phyloP scores from a whole-genome alignment of 2,888 invertebrate species.

The Sinopyrophorus schimmeli region DNA sequence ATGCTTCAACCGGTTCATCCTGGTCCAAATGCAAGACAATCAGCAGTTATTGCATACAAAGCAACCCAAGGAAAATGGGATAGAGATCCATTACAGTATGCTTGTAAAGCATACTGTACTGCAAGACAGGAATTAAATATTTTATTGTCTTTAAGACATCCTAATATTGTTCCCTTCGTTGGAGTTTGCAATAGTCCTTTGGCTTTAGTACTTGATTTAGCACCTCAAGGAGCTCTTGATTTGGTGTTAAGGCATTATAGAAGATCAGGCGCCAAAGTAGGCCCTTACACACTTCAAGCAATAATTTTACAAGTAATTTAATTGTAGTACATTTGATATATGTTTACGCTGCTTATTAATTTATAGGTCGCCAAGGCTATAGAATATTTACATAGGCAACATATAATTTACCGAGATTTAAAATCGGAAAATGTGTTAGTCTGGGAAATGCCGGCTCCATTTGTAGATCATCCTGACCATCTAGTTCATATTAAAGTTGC shows the following conservation, averaged over 20 bases:
- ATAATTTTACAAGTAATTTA: slow-evolving; percentile 81
- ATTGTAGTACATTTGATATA: slow-evolving; percentile 9
- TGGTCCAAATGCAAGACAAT: slow-evolving; percentile 68
- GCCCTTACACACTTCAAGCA: slow-evolving; percentile 79
- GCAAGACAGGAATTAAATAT: slow-evolving; percentile 94
- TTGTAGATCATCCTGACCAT: slow-evolving; percentile 67
- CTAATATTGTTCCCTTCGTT: slow-evolving; percentile 89
- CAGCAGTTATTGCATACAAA: slow-evolving; percentile 59
- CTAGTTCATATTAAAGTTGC: slow-evolving; percentile 90
- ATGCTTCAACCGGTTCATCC: slow-evolving; percentile 94
- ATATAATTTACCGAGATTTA: slow-evolving; percentile 90
- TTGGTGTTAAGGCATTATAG: slow-evolving; percentile 81
- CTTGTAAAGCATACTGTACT: slow-evolving; percentile 95
- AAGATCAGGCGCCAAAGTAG: slow-evolving; percentile 80
- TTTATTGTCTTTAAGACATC: slow-evolving; percentile 80
- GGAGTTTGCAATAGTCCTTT: slow-evolving; percentile 90
- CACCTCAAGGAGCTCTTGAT: slow-evolving; percentile 91
- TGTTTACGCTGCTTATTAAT: neutral
- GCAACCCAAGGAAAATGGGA: slow-evolving; percentile 86
- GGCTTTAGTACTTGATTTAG: slow-evolving; percentile 85
- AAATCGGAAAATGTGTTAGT: slow-evolving; percentile 98
- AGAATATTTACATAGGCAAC: slow-evolving; percentile 90
- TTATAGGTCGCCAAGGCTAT: slow-evolving; percentile 87
- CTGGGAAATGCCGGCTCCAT: slow-evolving; percentile 92
- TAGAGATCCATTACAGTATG: slow-evolving; percentile 86